A percentile compares a stretch with the other conserved stretches of the same genome.
Conservation (phyloP, 2,888 invertebrate genomes). For the Ecdyonurus torrentis region DNA sequence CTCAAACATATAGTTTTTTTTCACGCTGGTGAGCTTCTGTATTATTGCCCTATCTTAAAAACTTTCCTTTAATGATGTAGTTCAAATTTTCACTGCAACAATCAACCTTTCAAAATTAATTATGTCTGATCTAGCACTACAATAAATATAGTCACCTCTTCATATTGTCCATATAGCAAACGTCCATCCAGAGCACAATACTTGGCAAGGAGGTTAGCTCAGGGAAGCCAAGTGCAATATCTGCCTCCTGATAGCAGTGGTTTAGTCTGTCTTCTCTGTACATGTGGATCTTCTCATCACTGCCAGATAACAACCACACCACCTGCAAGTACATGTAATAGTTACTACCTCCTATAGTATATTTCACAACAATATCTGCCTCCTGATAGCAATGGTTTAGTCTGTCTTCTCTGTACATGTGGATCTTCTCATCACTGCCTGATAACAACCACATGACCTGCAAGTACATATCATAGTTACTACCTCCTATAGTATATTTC, state of each 20-base stretch:
- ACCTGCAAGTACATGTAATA: no score
- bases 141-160: conserved; percentile 28
- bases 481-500: no score
- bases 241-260: conserved; percentile 38
- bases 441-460: conserved; percentile 45
- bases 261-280: conserved; percentile 38
- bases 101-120: no score
- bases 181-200: conserved; percentile 37
- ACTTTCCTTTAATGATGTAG: no score
- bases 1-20: no score
- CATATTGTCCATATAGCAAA: conserved; percentile 29
- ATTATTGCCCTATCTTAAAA: no score
- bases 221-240: conserved; percentile 37
- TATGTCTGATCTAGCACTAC: no score
- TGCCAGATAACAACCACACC: conserved; percentile 46
- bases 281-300: conserved; percentile 44
- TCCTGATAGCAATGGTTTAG: conserved; percentile 37
- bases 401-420: conserved; percentile 41
- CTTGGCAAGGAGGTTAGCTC: conserved; percentile 36
- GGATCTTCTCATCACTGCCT: conserved; percentile 47
- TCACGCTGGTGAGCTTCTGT: no score
- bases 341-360: no score
- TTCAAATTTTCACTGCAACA: no score
- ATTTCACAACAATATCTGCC: no score
- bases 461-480: no score